phyloP scores from a whole-genome alignment of 2,888 invertebrate species.

The Dysmachus trigonus region DNA sequence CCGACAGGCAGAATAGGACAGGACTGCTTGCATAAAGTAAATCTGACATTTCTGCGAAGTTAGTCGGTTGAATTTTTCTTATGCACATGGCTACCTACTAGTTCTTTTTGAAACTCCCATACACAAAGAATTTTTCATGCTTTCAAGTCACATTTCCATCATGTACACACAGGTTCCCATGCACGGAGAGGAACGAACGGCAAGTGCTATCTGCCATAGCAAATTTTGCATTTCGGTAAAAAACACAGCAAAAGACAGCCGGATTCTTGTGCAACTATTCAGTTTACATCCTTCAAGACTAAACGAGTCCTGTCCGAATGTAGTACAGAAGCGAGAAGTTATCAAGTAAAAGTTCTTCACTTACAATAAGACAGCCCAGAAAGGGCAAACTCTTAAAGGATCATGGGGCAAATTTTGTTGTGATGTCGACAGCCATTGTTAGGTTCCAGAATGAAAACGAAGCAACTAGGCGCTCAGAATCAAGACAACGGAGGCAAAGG shows the following conservation, averaged over 20 bases:
- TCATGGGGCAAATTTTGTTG: constrained; percentile 12
- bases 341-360: constrained; percentile 6
- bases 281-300: constrained; percentile 1
- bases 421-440: constrained; percentile 36
- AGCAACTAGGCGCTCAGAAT: constrained; percentile 21
- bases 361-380: not conserved
- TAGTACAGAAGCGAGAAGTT: not conserved
- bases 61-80: not conserved
- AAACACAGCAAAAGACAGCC: constrained; percentile 19
- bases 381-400: constrained; percentile 17
- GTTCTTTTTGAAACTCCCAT: not conserved
- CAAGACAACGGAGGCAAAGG: constrained; percentile 31
- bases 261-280: constrained; percentile 23
- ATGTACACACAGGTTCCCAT: not conserved
- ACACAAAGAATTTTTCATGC: constrained; percentile 20
- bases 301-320: not conserved
- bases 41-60: constrained; percentile 8
- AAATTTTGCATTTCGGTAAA: constrained; percentile 23
- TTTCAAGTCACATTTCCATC: constrained; percentile 34
- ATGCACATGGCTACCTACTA: not conserved
- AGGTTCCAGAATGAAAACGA: not conserved
- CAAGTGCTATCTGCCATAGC: not conserved
- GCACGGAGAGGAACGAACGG: not conserved
- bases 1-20: not conserved
- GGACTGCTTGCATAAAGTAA: not conserved